A percentile compares a stretch with the other conserved stretches of the same genome.
phyloP scores from a whole-genome alignment of 1,140 invertebrate genomes.

The Rhyacophila brunnea region DNA sequence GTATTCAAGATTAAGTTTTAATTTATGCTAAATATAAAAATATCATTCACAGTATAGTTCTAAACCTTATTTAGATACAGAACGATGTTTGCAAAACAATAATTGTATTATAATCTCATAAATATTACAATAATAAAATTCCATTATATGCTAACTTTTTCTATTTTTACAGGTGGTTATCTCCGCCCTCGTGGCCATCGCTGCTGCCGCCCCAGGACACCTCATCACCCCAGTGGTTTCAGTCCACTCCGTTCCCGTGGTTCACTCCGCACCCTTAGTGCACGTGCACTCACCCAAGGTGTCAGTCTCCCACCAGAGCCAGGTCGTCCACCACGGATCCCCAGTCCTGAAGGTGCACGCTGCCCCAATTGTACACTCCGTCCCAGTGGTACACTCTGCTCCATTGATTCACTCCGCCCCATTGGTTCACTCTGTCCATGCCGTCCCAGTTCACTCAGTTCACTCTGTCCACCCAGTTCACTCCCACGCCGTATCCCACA shows the following conservation, averaged over 20 bases:
- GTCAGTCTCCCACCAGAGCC: slow-evolving; percentile 39
- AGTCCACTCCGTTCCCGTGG: slow-evolving; percentile 40
- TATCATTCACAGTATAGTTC: background rate
- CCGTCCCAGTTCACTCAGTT: slow-evolving; percentile 49
- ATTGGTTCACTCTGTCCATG: slow-evolving; percentile 47
- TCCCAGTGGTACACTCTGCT: slow-evolving; percentile 46
- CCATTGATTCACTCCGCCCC: slow-evolving; percentile 45
- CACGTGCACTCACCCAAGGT: slow-evolving; percentile 32
- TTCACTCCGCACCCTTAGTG: slow-evolving; percentile 35
- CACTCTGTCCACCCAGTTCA: slow-evolving; percentile 41
- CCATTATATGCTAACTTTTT: background rate
- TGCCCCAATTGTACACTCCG: slow-evolving; percentile 43
- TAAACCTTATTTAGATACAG: background rate
- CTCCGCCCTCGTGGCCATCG: slow-evolving; percentile 35
- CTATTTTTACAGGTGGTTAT: slow-evolving; percentile 32
- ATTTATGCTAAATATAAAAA: too few species aligned
- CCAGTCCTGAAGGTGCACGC: slow-evolving; percentile 34
- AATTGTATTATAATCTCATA: background rate
- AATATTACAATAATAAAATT: background rate
- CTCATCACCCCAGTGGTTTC: slow-evolving; percentile 35
- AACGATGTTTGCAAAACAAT: background rate
- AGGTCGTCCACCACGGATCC: slow-evolving; percentile 35
- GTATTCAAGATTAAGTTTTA: too few species aligned
- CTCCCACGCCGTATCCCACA: slow-evolving; percentile 43
- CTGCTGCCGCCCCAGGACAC: slow-evolving; percentile 20